Evolutionary conservation across 2,888 invertebrate species (phyloP).

Genomic region (Phaedon cochleariae): DNA sequence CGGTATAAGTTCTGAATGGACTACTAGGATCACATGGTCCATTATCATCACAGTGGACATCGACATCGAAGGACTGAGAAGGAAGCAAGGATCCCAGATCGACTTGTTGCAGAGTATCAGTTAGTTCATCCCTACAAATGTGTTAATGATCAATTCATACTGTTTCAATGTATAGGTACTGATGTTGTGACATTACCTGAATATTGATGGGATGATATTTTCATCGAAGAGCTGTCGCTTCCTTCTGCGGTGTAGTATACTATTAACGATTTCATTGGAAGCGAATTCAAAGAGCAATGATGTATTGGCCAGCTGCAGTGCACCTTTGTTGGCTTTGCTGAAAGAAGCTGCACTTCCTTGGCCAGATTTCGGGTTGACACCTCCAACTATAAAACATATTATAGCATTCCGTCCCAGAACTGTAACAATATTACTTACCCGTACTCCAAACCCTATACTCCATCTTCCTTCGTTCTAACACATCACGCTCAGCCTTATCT

Average conservation of each 20-base stretch:
- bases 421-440: constrained; percentile 64
- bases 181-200: no score
- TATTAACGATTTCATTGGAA: constrained; percentile 84
- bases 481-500: constrained; percentile 80
- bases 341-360: constrained; percentile 89
- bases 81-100: constrained; percentile 78
- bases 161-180: no score
- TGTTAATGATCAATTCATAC: no score
- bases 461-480: constrained; percentile 77
- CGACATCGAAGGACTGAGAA: constrained; percentile 69
- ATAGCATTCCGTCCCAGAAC: background rate
- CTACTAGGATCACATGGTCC: constrained; percentile 76
- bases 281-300: constrained; percentile 87
- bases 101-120: constrained; percentile 80
- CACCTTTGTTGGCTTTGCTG: constrained; percentile 87
- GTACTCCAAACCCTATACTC: constrained; percentile 84
- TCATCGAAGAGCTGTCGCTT: constrained; percentile 80
- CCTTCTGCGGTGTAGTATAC: constrained; percentile 67
- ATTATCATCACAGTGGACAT: constrained; percentile 75
- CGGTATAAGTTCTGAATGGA: constrained; percentile 79
- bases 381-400: constrained; percentile 68
- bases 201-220: constrained; percentile 66
- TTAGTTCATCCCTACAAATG: constrained; percentile 70
- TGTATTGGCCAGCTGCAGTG: constrained; percentile 83
- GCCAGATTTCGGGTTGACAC: constrained; percentile 86